These are phyloP conservation scores for Drosophila ironensis DNA, from an alignment of 1,140 invertebrate genomes.

Conservation along the genomic window DNA sequence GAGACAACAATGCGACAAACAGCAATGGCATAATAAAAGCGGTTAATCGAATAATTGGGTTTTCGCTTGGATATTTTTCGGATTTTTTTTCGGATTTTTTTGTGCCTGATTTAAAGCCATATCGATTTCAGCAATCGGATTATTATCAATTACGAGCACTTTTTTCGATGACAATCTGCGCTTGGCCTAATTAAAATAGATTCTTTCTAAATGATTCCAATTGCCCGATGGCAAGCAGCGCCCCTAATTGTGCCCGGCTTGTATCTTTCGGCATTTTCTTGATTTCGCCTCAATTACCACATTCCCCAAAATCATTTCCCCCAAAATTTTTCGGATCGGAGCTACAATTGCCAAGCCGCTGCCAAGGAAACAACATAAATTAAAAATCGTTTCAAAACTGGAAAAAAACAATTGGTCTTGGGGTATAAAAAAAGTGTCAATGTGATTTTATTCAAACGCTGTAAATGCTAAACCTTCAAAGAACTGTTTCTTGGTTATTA, in stretches of 20 bases:
- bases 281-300: neutral
- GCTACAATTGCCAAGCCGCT: too few relatives aligned
- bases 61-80: neutral
- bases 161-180: neutral
- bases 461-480: too few relatives aligned
- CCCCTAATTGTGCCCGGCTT: neutral
- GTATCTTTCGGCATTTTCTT: neutral
- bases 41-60: constrained; percentile 20
- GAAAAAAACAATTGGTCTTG: too few relatives aligned
- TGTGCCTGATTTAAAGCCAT: neutral
- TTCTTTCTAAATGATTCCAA: constrained; percentile 9
- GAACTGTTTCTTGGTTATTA: too few relatives aligned
- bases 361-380: too few relatives aligned
- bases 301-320: neutral
- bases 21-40: constrained; percentile 5
- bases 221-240: neutral
- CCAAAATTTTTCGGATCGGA: too few relatives aligned
- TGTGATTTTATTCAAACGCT: too few relatives aligned
- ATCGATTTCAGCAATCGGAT: constrained; percentile 30
- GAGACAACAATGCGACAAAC: neutral
- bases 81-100: neutral
- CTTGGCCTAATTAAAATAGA: constrained; percentile 1
- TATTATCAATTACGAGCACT: constrained; percentile 19
- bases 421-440: too few relatives aligned
- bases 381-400: too few relatives aligned